Percentiles rank a stretch among this genome's conserved stretches.
Evolutionary conservation across 1,140 invertebrate species (phyloP).

Genomic region (Zaprionus africanus): DNA sequence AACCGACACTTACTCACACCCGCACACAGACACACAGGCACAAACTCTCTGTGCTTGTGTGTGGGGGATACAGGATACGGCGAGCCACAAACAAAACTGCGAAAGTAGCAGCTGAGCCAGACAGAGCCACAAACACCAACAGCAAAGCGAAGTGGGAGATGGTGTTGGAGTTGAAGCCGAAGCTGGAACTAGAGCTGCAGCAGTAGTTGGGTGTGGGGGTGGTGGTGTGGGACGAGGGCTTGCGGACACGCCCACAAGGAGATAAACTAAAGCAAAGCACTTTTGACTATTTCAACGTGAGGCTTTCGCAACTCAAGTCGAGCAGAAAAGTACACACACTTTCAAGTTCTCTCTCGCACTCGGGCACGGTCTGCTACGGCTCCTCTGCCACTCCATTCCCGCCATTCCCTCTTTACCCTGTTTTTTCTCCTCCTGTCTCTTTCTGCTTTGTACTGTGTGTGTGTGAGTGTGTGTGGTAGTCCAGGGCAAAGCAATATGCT

Average conservation of each 20-base stretch:
- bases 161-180: not conserved
- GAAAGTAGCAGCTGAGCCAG: conserved; percentile 81
- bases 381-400: not conserved
- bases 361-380: conserved; percentile 5
- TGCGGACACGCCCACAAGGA: conserved; percentile 60
- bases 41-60: conserved; percentile 11
- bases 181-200: conserved; percentile 3
- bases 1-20: conserved; percentile 53
- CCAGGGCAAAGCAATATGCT: conserved; percentile 77
- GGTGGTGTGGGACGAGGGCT: not conserved
- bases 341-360: conserved; percentile 54
- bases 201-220: not conserved
- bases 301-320: conserved; percentile 77
- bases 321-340: conserved; percentile 82
- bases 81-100: conserved; percentile 81
- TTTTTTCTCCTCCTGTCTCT: conserved; percentile 17
- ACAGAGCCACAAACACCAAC: conserved; percentile 65
- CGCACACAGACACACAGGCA: conserved; percentile 14
- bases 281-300: conserved; percentile 79
- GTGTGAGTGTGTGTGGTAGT: conserved; percentile 24
- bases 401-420: not conserved
- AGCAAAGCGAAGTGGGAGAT: not conserved
- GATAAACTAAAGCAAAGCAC: conserved; percentile 82
- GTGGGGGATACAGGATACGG: conserved; percentile 67
- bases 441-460: not conserved